Base-by-base conservation (phyloP, 2,888 invertebrate species). In the Trachelus stipa region DNA sequence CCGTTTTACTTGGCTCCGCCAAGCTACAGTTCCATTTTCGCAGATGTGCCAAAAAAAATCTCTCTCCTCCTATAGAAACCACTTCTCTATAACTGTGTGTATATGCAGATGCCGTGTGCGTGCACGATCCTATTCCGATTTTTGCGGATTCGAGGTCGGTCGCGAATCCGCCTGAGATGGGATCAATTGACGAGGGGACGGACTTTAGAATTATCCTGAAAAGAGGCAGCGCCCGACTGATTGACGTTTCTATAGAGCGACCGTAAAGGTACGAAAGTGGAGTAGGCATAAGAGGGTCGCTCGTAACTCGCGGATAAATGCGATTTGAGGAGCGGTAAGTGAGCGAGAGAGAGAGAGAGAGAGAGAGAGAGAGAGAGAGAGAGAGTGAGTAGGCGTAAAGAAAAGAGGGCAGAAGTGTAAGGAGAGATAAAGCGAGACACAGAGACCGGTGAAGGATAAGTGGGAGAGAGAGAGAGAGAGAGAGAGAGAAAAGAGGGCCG, bases 301-400 rank as follows among this genome's bases (percentile, higher is more conserved):
- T 83, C 85, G 87, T 88, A 88, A 88, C 88, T 88, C 85, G 87
- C 87, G 88, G 85, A 87, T 89, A 89, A 90, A 89, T 88, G 88
- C 88, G 88, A 89, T 88, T 88, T 86, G 83, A 88, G 86, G 84
- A 83, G 85, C 83, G 40, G 40, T 15, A 40, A 40, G 40, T 15
- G 77, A 77, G 81, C 74, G 75, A 79, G 80, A 80, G 76, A 78
- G 78, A 73, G 79, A 77, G 76, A 74, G 77, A 75, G 37, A 3
- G 37, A 12, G 12, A 12, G 12, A 12, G 12, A 34, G 76, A 75
- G 78, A 74, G 79, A 77, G 76, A 75, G 37, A 4, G 37, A 40
- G 1, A 12, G 15, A 4, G 15, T 0, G 40, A 40, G 15, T 40
- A 15, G 40, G 15, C 15, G 40, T 40, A 40, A 40, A 15, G 40